Evolutionary conservation across 1,140 invertebrate species (phyloP), one percentile per base, ranked within the genome.

Genomic region (Drosophila novamexicana): DNA sequence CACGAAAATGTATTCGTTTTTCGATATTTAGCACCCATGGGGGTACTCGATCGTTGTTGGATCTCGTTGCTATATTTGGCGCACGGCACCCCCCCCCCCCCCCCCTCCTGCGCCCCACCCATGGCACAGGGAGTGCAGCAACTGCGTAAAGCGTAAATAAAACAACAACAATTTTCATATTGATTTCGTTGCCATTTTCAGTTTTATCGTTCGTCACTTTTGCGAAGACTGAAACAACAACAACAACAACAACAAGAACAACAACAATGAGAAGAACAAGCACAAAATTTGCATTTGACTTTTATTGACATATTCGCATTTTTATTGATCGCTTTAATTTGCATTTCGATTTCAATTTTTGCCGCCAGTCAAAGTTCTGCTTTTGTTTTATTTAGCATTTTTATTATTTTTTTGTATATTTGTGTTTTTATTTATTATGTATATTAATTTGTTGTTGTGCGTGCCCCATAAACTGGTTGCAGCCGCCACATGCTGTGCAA

Each of bases 271-370:
- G 34, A 66, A 75, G 59, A 56, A 74, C 65, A 67, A 57, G 58
- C 39, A 57, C 5, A 40, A 82, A 57, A 88, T 88, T 88, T 89
- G 85, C 84, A 88, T 88, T 88, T 89, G 84, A 84, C 70, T 88
- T 88, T 88, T 88, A 88, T 88, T 88, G 84, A 88, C 75, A 84
- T 84, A 89, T 88, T 89, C 80, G 80, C 84, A 84, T 81, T 88
- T 88, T 88, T 88, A 88, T 88, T 88, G 84, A 88, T 88, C 84
- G 84, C 75, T 88, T 89, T 89, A 84, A 88, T 88, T 88, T 88
- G 84, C 84, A 88, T 88, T 88, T 89, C 67, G 73, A 73, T 66
- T 82, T 83, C 62, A 70, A 75, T 78, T 81, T 68, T 67, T 37
- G 64, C 36, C 44, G 56, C 49, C 65, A 52, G 39, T 61, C 22